A percentile compares a stretch with the other conserved stretches of the same genome.
Conservation (phyloP, 2,888 invertebrate genomes). For the Galeruca laticollis region DNA sequence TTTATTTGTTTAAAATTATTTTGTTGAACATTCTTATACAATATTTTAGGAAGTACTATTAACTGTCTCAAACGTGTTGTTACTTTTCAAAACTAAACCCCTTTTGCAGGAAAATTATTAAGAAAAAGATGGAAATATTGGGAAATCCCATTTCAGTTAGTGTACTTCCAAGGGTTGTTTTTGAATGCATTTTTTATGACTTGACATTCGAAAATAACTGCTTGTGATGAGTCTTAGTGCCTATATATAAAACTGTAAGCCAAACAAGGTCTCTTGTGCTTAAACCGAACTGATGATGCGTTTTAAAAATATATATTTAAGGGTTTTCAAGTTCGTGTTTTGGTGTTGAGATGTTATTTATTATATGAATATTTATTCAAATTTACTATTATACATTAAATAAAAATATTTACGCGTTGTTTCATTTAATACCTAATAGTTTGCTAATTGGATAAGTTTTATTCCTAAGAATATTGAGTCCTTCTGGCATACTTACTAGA, state of each 20-base stretch:
- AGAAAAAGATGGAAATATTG: no score
- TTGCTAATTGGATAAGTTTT: no score
- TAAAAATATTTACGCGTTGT: background rate
- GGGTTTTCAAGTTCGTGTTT: background rate
- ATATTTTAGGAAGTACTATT: background rate
- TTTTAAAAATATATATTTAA: background rate
- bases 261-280: conserved; percentile 20
- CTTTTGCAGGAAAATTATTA: no score
- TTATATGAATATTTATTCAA: background rate
- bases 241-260: background rate
- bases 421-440: background rate
- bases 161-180: no score
- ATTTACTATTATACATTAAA: background rate
- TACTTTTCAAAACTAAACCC: no score
- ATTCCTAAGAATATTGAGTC: no score
- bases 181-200: background rate
- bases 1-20: background rate
- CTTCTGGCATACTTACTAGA: no score
- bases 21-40: background rate
- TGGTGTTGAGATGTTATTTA: conserved; percentile 3
- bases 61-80: no score
- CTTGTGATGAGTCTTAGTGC: background rate
- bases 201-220: background rate
- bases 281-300: conserved; percentile 16
- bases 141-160: no score